Base-by-base conservation (phyloP, 2,797 vertebrate genomes). In the Gymnothorax javanicus region DNA sequence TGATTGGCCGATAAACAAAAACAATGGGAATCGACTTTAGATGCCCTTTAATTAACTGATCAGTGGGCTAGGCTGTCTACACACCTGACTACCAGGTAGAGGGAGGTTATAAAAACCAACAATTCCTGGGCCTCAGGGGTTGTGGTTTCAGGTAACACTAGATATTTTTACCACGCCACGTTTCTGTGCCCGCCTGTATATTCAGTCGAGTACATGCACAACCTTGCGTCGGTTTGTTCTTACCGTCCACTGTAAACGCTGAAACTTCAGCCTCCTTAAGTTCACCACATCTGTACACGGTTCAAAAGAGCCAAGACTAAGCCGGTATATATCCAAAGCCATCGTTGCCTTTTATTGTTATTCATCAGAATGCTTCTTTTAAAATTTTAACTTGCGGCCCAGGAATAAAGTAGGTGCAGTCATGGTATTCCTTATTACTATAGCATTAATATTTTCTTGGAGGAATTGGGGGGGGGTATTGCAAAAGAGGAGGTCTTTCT, bases 191-290 rank as follows among this genome's bases (percentile, higher is more conserved):
- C 67, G 50, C 83, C 23, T 11, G 20, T 82, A 69, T 85, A 86
- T 86, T 77, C 84, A 64, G 56, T 86, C 1, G 11, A 86, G 69
- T 62, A 64, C 75, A 25, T 23, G 84, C 83, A 23, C 60, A 79
- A 12, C 25, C 59, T 58, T 33, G 59, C 84, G 33, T 77, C 73
- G 20, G 9, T 43, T 79, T 69, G 43, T 52, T 33, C 20, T 7
- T 1, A 25, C 60, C 13, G 52, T 9, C n/a, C 27, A 25, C 60
- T 79, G 43, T 82, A 81, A 83, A 83, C 73, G 56, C 79, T 20
- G 83, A 84, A 84, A n/a, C 77, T 54, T 77, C 57, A 57, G 73
- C 59, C 83, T 85, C 85, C 58, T 71, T 69, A 56, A 85, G 59
- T 50, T 84, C 67, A 52, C 62, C 50, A 52, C 64, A 60, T 81